These are phyloP conservation scores for Triplophysa siluroides DNA, from an alignment of 2,113 vertebrate species.

Conservation along the genomic window DNA sequence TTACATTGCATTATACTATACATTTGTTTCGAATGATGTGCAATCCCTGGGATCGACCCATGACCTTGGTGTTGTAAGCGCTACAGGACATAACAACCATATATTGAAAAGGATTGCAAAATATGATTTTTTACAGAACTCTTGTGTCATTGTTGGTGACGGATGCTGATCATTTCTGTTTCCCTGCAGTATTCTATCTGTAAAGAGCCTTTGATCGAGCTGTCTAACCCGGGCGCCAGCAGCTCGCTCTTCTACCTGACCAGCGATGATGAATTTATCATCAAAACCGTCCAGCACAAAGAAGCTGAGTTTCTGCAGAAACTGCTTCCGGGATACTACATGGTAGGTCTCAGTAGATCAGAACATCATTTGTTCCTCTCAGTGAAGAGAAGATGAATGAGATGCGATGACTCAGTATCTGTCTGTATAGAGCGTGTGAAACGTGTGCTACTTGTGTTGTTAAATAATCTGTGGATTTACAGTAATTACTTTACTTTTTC, in stretches of 20 bases:
- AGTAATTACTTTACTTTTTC: too few species aligned
- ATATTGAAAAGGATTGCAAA: too few species aligned
- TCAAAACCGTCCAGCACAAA: constrained; percentile 99
- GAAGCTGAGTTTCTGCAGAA: constrained; percentile 98
- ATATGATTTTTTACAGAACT: too few species aligned
- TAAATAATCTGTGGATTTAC: background rate
- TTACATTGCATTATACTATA: too few species aligned
- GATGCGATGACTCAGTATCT: background rate
- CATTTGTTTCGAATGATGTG: too few species aligned
- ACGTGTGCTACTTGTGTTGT: background rate
- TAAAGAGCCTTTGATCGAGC: constrained; percentile 92
- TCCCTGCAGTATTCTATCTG: constrained; percentile 88
- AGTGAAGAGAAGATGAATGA: background rate
- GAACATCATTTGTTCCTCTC: background rate
- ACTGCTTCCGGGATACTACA: constrained; percentile 94
- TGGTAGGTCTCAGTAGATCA: constrained; percentile 77
- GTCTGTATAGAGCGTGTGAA: background rate
- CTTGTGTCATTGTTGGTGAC: too few species aligned
- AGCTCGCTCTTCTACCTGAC: constrained; percentile 97
- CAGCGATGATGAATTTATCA: constrained; percentile 96
- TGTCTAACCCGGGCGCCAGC: constrained; percentile 94
- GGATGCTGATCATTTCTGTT: constrained; percentile 16
- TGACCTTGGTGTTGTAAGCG: too few species aligned
- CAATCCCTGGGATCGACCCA: too few species aligned
- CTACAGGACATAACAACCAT: too few species aligned